These are phyloP conservation scores for Corydoras sp. DNA, from an alignment of 2,113 vertebrate genomes.

Conservation along the genomic window DNA sequence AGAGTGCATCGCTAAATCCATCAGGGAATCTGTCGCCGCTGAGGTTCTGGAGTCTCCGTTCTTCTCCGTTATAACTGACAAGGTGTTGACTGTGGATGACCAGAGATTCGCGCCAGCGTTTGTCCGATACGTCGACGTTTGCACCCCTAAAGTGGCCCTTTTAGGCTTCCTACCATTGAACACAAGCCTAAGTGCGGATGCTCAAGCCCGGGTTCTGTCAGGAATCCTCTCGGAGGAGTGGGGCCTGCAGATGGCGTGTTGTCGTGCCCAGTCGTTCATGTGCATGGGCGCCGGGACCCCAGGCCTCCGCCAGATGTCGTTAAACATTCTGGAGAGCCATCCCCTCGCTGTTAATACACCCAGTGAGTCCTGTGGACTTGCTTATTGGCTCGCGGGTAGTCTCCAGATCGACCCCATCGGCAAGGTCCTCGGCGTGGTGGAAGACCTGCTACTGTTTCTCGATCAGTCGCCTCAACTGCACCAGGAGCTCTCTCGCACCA, in stretches of 20 bases:
- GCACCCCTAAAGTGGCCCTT: slow-evolving; percentile 83
- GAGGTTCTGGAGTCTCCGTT: slow-evolving; percentile 87
- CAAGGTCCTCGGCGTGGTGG: slow-evolving; percentile 75
- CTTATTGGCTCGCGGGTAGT: slow-evolving; percentile 81
- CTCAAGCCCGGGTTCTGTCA: slow-evolving; percentile 76
- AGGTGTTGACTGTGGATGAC: slow-evolving; percentile 74
- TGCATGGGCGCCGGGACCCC: slow-evolving; percentile 78
- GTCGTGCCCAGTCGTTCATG: slow-evolving; percentile 87
- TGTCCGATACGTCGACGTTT: slow-evolving; percentile 81
- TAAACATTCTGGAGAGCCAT: slow-evolving; percentile 78
- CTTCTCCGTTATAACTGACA: slow-evolving; percentile 87
- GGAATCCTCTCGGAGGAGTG: slow-evolving; percentile 82
- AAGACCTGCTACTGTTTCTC: slow-evolving; percentile 82
- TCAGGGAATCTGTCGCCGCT: slow-evolving; percentile 77
- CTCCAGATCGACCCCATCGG: slow-evolving; percentile 76
- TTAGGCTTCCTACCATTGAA: slow-evolving; percentile 83
- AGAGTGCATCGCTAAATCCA: slow-evolving; percentile 74
- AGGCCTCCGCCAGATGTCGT: slow-evolving; percentile 81
- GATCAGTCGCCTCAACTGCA: slow-evolving; percentile 72
- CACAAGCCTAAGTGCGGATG: slow-evolving; percentile 62
- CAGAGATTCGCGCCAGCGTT: slow-evolving; percentile 79
- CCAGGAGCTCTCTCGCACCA: slow-evolving; percentile 73
- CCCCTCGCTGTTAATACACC: slow-evolving; percentile 81
- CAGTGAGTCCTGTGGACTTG: slow-evolving; percentile 88
- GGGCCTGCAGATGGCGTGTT: slow-evolving; percentile 88